These are phyloP conservation scores for Fukomys damarensis DNA, from an alignment of 2,113 vertebrate species.

Conservation along the genomic window DNA sequence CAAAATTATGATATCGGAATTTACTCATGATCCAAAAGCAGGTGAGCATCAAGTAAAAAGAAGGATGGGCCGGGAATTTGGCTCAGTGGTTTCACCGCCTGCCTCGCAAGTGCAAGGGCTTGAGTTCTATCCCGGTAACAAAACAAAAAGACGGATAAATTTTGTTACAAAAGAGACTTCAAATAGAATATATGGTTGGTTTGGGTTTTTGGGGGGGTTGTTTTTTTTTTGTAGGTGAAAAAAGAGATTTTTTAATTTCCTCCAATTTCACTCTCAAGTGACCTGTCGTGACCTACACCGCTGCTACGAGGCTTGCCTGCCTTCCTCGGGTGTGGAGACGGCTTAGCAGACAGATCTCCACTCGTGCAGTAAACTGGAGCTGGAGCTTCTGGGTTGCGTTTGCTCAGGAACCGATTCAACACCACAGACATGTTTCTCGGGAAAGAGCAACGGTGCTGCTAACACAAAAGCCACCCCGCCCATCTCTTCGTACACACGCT, in stretches of 20 bases:
- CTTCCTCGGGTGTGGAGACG: fast-evolving
- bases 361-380: not conserved
- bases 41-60: not conserved
- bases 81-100: no score
- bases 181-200: not conserved
- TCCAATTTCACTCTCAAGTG: not conserved
- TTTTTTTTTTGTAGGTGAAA: not conserved
- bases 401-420: not conserved
- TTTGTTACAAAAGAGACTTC: not conserved
- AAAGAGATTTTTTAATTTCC: not conserved
- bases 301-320: fast-evolving
- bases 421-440: not conserved
- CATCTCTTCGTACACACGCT: conserved; percentile 45
- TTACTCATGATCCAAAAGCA: not conserved
- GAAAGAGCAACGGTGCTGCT: not conserved
- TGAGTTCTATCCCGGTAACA: no score
- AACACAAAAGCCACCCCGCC: conserved; percentile 7
- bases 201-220: no score
- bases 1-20: not conserved
- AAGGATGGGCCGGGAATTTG: no score
- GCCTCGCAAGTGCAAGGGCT: no score
- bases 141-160: not conserved
- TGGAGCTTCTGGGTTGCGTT: not conserved
- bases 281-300: fast-evolving
- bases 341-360: not conserved